Evolutionary conservation across 2,888 invertebrate species (phyloP), one percentile per base, ranked within the genome.

Genomic region (Ametastegia equiseti): DNA sequence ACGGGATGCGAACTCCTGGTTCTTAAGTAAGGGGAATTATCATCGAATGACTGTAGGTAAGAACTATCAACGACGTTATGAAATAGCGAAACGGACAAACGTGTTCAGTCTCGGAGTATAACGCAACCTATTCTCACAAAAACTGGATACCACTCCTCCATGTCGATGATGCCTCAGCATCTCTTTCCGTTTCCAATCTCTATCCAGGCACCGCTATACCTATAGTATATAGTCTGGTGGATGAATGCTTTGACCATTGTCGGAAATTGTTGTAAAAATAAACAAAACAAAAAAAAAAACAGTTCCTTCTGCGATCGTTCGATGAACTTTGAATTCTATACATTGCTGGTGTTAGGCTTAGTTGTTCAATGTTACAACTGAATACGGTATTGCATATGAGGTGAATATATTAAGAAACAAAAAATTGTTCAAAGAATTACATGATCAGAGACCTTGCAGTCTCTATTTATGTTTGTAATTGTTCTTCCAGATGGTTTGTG

Each of bases 21-120:
- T 60, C 60, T 60, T 30, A 60, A 30, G 60, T 60, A 60, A 30
- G 60, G 60, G 11, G 30, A 67, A 67, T 67, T 67, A 67, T 80
- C 71, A 80, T 33, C 42, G 67, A 65, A 65, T 33, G n/a, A 30
- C 79, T 67, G 67, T 23, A 5, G n/a, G 30, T n/a, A 80, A 60
- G 45, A 54, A 65, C 69, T 73, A 69, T 63, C 81, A 83, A 84
- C 81, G 84, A 84, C 85, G 86, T 86, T 86, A 84, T 83, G 81
- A 84, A 85, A 86, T 83, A 39, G 81, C 67, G 63, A 83, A 81
- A 81, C 83, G n/a, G n/a, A 80, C 69, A 77, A 65, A 67, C 65
- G 65, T 67, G 36, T 67, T 19, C 65, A 19, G 36, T 67, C 39
- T 67, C 19, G 7, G 36, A 67, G 36, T 39, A 67, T 67, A 67